Conservation (phyloP, 2,888 invertebrate genomes). For the Geotrupes spiniger region DNA sequence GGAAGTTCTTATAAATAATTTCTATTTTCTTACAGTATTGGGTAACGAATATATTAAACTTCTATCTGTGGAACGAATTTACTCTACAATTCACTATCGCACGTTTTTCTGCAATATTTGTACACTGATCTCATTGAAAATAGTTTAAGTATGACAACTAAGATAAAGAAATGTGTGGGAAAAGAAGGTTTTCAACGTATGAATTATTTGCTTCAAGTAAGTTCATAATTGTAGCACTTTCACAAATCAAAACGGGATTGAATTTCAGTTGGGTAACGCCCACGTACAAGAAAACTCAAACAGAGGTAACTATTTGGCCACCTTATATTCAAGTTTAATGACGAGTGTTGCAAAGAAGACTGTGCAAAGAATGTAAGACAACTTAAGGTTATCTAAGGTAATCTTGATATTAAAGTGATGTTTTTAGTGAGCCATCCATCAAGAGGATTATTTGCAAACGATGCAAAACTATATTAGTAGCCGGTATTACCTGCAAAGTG, state of each 20-base stretch:
- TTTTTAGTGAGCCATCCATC: conserved; percentile 51
- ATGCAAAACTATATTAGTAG: conserved; percentile 52
- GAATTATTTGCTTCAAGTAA: conserved; percentile 68
- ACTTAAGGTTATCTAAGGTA: no score
- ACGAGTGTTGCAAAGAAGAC: conserved; percentile 44
- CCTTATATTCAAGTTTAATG: conserved; percentile 41
- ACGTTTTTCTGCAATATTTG: no score
- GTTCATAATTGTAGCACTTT: conserved; percentile 10
- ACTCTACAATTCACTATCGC: no score
- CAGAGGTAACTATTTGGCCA: conserved; percentile 30
- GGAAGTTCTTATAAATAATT: no score
- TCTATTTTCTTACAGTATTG: no score
- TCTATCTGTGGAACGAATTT: no score
- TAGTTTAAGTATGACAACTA: not conserved
- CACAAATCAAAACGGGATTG: not conserved
- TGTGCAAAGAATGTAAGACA: conserved; percentile 46
- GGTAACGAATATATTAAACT: no score
- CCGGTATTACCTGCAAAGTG: conserved; percentile 54
- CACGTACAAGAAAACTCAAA: conserved; percentile 12
- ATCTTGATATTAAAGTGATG: conserved; percentile 1
- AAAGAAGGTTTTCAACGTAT: conserved; percentile 68
- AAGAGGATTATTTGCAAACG: conserved; percentile 56
- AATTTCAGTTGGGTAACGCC: conserved; percentile 22
- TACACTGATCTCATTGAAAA: no score
- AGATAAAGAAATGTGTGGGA: conserved; percentile 58